These are phyloP conservation scores for Hypsibius dujardini DNA, from an alignment of 1,140 invertebrate species.

Conservation along the genomic window DNA sequence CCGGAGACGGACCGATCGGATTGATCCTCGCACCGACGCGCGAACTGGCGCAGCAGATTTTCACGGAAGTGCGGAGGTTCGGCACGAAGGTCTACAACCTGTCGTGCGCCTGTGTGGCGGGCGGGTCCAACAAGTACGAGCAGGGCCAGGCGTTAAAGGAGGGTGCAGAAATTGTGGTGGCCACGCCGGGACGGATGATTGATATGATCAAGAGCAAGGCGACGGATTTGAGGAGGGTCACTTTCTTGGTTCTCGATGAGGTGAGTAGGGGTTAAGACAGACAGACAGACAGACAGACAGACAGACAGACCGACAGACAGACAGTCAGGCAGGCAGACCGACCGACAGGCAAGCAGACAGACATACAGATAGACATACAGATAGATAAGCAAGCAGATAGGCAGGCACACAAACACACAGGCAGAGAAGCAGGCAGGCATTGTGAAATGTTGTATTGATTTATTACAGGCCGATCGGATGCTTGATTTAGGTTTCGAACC, in stretches of 20 bases:
- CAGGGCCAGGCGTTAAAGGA: slow-evolving; percentile 83
- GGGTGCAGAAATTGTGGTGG: slow-evolving; percentile 90
- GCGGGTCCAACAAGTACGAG: slow-evolving; percentile 95
- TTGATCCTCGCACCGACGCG: slow-evolving; percentile 89
- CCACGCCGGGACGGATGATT: slow-evolving; percentile 84
- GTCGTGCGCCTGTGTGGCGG: slow-evolving; percentile 38
- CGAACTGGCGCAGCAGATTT: slow-evolving; percentile 89
- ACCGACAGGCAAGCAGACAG: too few species aligned
- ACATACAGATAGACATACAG: too few species aligned
- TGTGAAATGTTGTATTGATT: too few species aligned
- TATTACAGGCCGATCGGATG: slow-evolving; percentile 68
- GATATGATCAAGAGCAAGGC: slow-evolving; percentile 94
- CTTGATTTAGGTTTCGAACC: slow-evolving; percentile 95
- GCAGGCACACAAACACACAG: too few species aligned
- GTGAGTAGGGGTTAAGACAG: too few species aligned
- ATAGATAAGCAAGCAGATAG: too few species aligned
- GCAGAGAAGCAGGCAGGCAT: too few species aligned
- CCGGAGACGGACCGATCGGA: slow-evolving; percentile 85
- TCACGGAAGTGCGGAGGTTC: slow-evolving; percentile 85
- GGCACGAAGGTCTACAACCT: slow-evolving; percentile 34
- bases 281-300: too few species aligned
- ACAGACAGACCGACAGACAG: too few species aligned
- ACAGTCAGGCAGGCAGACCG: too few species aligned
- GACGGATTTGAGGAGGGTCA: slow-evolving; percentile 73
- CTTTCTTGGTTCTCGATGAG: slow-evolving; percentile 93